phyloP scores from a whole-genome alignment of 2,113 vertebrate genomes.

The Pomatorhinus ruficollis region DNA sequence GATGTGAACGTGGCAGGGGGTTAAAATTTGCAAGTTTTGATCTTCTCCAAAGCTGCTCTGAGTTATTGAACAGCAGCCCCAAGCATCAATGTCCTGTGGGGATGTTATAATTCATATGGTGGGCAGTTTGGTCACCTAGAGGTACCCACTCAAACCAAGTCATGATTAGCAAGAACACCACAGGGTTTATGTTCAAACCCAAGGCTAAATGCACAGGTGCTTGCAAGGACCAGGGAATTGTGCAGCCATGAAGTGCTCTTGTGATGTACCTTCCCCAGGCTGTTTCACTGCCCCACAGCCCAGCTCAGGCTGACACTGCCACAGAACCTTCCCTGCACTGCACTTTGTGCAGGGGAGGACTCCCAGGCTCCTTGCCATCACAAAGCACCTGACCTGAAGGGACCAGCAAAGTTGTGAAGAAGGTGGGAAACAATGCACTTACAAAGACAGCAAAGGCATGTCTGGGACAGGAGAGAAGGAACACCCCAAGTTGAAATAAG shows the following conservation, averaged over 20 bases:
- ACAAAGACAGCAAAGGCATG: background rate
- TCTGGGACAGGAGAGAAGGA: background rate
- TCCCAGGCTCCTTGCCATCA: background rate
- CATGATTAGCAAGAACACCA: background rate
- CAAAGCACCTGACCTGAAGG: rapidly evolving
- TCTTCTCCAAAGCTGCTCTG: background rate
- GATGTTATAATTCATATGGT: rapidly evolving
- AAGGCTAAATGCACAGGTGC: rapidly evolving
- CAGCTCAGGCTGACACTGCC: background rate
- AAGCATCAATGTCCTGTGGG: background rate
- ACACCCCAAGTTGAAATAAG: rapidly evolving
- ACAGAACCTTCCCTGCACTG: background rate
- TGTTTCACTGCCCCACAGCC: background rate
- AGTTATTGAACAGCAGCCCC: background rate
- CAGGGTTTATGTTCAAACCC: background rate
- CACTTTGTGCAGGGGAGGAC: rapidly evolving
- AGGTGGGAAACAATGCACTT: background rate
- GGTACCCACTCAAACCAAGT: background rate
- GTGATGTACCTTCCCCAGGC: background rate
- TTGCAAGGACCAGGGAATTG: background rate
- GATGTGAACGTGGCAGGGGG: background rate
- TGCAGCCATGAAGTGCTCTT: rapidly evolving
- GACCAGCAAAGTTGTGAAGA: background rate
- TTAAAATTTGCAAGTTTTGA: background rate
- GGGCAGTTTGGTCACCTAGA: background rate